Evolutionary conservation across 2,888 invertebrate genomes (phyloP).

Genomic region (Chesias legatella): DNA sequence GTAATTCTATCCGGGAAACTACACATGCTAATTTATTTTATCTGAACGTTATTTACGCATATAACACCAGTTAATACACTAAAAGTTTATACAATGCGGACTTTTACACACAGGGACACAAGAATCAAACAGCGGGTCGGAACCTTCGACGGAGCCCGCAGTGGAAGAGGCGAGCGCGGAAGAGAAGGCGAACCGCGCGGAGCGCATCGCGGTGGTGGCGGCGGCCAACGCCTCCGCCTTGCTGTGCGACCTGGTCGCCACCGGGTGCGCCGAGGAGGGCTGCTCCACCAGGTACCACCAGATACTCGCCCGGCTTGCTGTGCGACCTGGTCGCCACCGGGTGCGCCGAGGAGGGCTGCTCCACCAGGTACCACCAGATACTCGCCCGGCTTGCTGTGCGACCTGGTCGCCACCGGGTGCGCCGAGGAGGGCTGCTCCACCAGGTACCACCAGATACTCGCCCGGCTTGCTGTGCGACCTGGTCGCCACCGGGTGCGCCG

Average conservation of each 20-base stretch:
- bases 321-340: constrained; percentile 32
- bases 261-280: constrained; percentile 46
- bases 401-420: constrained; percentile 39
- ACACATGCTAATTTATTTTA: no score
- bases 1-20: no score
- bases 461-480: no score
- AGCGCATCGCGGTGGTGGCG: constrained; percentile 84
- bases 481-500: constrained; percentile 43
- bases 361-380: constrained; percentile 34
- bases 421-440: constrained; percentile 41
- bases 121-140: not conserved
- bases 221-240: constrained; percentile 94
- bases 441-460: constrained; percentile 28
- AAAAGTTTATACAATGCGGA: no score
- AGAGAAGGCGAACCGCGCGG: constrained; percentile 45
- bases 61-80: no score
- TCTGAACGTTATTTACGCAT: no score
- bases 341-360: constrained; percentile 43
- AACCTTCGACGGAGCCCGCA: not conserved
- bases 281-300: constrained; percentile 37
- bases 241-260: constrained; percentile 89
- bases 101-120: not conserved
- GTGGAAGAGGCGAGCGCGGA: constrained; percentile 7
- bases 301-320: no score
- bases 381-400: no score